Evolutionary conservation across 2,888 invertebrate genomes (phyloP).

Genomic region (Hydropsyche betteni): DNA sequence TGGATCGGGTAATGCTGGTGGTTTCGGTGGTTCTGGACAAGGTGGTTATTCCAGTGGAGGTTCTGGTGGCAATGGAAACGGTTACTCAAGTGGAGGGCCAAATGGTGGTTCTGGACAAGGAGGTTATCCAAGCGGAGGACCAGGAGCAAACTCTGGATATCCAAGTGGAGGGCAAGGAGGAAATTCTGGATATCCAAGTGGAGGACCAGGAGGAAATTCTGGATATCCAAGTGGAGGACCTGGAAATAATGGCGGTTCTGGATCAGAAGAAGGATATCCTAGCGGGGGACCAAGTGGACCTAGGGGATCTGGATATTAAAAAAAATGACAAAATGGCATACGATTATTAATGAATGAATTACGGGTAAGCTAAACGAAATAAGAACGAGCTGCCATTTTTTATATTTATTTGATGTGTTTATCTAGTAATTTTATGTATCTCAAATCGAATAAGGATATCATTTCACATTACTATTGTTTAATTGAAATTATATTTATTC

Average conservation of each 20-base stretch:
- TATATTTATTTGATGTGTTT: slow-evolving; percentile 20
- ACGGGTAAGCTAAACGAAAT: slow-evolving; percentile 28
- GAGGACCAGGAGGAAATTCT: slow-evolving; percentile 37
- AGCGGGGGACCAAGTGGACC: slow-evolving; percentile 60
- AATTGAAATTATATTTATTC: too few species aligned
- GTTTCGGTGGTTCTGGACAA: slow-evolving; percentile 35
- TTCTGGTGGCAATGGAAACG: slow-evolving; percentile 40
- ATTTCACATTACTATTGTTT: too few species aligned
- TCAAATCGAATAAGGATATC: slow-evolving; percentile 3
- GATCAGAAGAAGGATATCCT: slow-evolving; percentile 47
- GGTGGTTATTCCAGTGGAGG: slow-evolving; percentile 50
- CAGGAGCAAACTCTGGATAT: slow-evolving; percentile 43
- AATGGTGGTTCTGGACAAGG: slow-evolving; percentile 51
- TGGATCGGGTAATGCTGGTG: slow-evolving; percentile 47
- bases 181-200: slow-evolving; percentile 40
- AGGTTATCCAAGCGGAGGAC: slow-evolving; percentile 17
- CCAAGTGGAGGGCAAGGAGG: slow-evolving; percentile 45
- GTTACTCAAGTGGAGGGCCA: slow-evolving; percentile 44
- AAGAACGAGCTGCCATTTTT: slow-evolving; percentile 33
- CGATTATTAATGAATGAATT: not conserved
- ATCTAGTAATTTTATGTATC: not conserved
- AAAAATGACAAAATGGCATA: not conserved
- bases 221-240: slow-evolving; percentile 47
- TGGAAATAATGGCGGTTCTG: slow-evolving; percentile 34
- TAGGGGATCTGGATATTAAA: slow-evolving; percentile 62